Conservation (phyloP, 2,797 vertebrate genomes). For the Takifugu rubripes region DNA sequence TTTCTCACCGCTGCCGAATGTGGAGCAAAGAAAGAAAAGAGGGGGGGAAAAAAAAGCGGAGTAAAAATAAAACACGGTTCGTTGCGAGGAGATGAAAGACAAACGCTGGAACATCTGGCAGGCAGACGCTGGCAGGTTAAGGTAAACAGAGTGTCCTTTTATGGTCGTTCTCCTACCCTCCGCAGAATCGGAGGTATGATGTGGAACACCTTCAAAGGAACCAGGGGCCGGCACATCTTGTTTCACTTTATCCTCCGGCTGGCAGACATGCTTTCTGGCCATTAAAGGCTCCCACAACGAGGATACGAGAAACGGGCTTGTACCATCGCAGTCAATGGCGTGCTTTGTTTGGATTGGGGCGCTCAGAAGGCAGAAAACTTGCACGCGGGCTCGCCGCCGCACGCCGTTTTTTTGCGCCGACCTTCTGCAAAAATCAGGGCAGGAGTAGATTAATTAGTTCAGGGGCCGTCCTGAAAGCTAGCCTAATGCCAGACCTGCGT, state of each 20-base stretch:
- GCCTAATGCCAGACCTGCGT: slow-evolving; percentile 65
- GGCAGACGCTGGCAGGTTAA: slow-evolving; percentile 78
- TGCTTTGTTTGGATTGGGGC: slow-evolving; percentile 19
- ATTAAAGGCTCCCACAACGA: slow-evolving; percentile 67
- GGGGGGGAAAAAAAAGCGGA: slow-evolving; percentile 40
- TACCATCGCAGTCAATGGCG: slow-evolving; percentile 36
- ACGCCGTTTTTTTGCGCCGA: slow-evolving; percentile 46
- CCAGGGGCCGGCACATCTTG: slow-evolving; percentile 75
- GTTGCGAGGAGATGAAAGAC: slow-evolving; percentile 73
- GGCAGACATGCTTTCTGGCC: slow-evolving; percentile 69
- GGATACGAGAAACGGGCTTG: slow-evolving; percentile 40
- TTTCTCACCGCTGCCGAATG: slow-evolving; percentile 48
- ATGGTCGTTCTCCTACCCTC: slow-evolving; percentile 70
- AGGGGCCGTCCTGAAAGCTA: slow-evolving; percentile 57
- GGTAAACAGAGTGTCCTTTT: slow-evolving; percentile 80
- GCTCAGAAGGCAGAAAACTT: not conserved
- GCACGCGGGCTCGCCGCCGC: too few relatives aligned
- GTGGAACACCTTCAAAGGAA: slow-evolving; percentile 80
- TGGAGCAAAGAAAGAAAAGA: slow-evolving; percentile 40
- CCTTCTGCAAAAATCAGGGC: slow-evolving; percentile 62
- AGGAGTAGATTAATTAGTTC: slow-evolving; percentile 73
- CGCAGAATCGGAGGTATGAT: slow-evolving; percentile 74
- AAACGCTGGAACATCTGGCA: slow-evolving; percentile 75
- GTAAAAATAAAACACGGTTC: slow-evolving; percentile 59
- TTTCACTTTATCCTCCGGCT: slow-evolving; percentile 73